Base-by-base conservation (phyloP, 2,888 invertebrate species). In the Phengaris arion region DNA sequence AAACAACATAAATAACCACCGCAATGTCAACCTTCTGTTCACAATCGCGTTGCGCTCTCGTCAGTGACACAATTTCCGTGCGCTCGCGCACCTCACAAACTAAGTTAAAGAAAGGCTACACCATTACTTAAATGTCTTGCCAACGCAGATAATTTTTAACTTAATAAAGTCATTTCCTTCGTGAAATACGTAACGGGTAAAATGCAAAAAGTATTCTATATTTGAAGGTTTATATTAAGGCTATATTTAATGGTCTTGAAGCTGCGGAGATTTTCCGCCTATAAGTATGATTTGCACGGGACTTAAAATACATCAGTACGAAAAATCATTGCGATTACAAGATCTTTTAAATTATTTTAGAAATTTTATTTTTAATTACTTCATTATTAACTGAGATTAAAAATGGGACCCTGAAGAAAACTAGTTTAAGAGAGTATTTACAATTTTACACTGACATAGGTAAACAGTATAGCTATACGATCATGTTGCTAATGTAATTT, bases 61-160 rank as follows among this genome's bases (percentile, higher is more conserved):
- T 57, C 22, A 22, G 22, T 70, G 70, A 75, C 75, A 75, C 75
- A 70, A 70, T 70, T 78, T 77, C 79, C 79, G 78, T 82, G 83
- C 83, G 84, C 83, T 78, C 77, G 83, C 86, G 83, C 85, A 79
- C 78, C 78, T 77, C 78, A 78, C 81, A 77, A 83, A 89, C 88
- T 88, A 89, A 84, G 80, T 81, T 82, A 83, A 87, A 85, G 85
- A 86, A 85, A 83, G 82, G 78, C 80, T 85, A 70, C 68, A 55
- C 68, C 64, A 70, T 69, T 75, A 48, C 70, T 75, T 75, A 75
- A 72, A 75, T 75, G 57, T 70, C 55, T 57, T 55, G 55, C 75
- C 55, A 55, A 75, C 72, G 72, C 54, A 54, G 72, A 72, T 72
- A 72, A 52, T 22, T 22, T 22, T 22, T 22, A 15, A 22, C 12